Percentiles rank a stretch among this genome's conserved stretches.
Conservation (phyloP, 2,113 vertebrate species). For the Callaeas wilsoni region DNA sequence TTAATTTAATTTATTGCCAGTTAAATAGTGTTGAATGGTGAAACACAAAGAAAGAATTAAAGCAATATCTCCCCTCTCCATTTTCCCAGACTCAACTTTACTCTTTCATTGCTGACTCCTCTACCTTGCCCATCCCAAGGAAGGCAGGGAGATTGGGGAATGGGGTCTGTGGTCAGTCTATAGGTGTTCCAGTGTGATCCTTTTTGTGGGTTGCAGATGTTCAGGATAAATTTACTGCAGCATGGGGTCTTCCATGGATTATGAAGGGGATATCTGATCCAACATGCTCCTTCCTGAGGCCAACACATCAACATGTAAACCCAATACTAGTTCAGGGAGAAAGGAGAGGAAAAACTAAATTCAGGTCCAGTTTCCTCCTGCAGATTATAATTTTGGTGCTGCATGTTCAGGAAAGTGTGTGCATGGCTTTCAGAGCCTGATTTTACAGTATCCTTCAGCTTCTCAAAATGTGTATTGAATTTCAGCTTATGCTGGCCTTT, state of each 20-base stretch:
- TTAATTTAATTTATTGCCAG: neutral
- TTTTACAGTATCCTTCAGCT: neutral
- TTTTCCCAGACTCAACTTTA: neutral
- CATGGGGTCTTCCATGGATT: neutral
- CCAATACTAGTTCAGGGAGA: neutral
- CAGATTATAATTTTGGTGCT: neutral
- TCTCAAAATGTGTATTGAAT: neutral
- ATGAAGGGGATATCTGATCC: neutral
- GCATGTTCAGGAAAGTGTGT: neutral
- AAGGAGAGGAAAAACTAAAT: neutral
- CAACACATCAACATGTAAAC: neutral
- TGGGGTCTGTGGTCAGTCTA: neutral
- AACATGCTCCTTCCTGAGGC: neutral
- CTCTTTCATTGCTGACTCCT: neutral
- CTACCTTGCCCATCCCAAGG: accelerated
- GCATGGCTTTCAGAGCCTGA: neutral
- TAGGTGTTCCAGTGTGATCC: neutral
- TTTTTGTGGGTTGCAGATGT: neutral
- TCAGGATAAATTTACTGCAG: neutral
- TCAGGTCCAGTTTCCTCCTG: neutral
- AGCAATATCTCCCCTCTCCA: neutral
- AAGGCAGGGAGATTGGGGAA: neutral
- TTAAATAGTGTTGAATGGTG: neutral
- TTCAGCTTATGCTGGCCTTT: neutral
- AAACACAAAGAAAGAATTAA: neutral